A percentile compares a stretch with the other conserved stretches of the same genome.
Conservation (phyloP, 2,797 vertebrate genomes). For the Dallia pectoralis region DNA sequence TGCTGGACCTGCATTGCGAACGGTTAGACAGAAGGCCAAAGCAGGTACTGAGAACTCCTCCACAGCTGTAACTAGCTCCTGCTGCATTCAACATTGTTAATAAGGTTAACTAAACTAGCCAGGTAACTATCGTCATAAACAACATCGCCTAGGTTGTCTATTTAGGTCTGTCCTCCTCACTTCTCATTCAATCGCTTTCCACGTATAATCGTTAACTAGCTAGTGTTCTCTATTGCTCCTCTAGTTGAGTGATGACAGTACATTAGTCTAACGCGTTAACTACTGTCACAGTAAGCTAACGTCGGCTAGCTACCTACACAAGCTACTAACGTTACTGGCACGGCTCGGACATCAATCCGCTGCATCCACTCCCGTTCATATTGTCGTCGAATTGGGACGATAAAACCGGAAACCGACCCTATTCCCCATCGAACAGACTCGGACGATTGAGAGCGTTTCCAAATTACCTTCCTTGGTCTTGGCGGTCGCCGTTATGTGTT, state of each 20-base stretch:
- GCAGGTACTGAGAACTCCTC: background rate
- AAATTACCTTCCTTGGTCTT: slow-evolving; percentile 88
- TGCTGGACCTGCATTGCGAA: background rate
- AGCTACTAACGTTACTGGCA: slow-evolving; percentile 61
- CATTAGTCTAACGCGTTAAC: too few species aligned
- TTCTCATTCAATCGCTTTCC: background rate
- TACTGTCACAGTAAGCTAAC: slow-evolving; percentile 7
- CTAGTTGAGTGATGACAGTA: background rate
- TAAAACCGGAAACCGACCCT: slow-evolving; percentile 3
- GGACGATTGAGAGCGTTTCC: slow-evolving; percentile 7
- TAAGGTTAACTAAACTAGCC: background rate
- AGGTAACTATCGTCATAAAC: background rate
- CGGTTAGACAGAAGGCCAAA: slow-evolving; percentile 2
- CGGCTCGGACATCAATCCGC: slow-evolving; percentile 56
- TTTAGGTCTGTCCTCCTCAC: background rate
- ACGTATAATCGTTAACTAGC: background rate
- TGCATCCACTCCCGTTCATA: slow-evolving; percentile 70
- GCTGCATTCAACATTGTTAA: background rate
- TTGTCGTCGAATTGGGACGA: slow-evolving; percentile 45
- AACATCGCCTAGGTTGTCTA: background rate
- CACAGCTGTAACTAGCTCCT: background rate
- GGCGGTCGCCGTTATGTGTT: slow-evolving; percentile 83
- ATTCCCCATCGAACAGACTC: slow-evolving; percentile 23
- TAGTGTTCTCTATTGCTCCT: background rate
- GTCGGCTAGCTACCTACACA: slow-evolving; percentile 46